These are phyloP conservation scores for Gadopsis bispinosus DNA, from an alignment of 2,797 vertebrate genomes.

Conservation along the genomic window DNA sequence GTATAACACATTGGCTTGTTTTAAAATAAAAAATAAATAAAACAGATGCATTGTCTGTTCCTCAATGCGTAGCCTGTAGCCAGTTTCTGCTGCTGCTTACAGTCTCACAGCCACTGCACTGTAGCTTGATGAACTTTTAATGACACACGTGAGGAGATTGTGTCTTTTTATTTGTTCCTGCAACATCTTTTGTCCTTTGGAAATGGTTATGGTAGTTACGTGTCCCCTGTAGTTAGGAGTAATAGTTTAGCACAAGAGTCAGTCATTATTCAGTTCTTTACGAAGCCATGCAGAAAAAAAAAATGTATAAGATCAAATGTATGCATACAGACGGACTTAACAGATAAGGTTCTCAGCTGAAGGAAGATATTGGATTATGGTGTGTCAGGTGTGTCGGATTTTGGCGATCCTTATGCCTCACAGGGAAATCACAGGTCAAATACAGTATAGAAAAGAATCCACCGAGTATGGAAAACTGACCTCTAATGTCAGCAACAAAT, in stretches of 20 bases:
- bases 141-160: slow-evolving; percentile 6
- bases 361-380: not conserved
- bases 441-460: not conserved
- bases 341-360: not conserved
- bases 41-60: slow-evolving; percentile 17
- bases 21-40: too few relatives aligned
- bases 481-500: slow-evolving; percentile 1
- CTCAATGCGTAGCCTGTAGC: slow-evolving; percentile 24
- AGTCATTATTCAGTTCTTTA: not conserved
- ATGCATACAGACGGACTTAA: not conserved
- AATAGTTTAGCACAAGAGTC: slow-evolving; percentile 4
- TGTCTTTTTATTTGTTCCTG: slow-evolving; percentile 37
- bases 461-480: not conserved
- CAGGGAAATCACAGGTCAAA: not conserved
- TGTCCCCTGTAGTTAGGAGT: not conserved
- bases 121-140: slow-evolving; percentile 41
- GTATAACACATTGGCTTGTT: not conserved
- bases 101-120: slow-evolving; percentile 11
- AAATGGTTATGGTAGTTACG: not conserved
- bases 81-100: slow-evolving; percentile 9
- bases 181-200: slow-evolving; percentile 19
- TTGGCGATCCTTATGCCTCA: not conserved
- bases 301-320: not conserved
- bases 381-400: not conserved
- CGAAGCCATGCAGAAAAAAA: not conserved